phyloP scores from a whole-genome alignment of 2,113 vertebrate genomes.

The Sphyrna mokarran region DNA sequence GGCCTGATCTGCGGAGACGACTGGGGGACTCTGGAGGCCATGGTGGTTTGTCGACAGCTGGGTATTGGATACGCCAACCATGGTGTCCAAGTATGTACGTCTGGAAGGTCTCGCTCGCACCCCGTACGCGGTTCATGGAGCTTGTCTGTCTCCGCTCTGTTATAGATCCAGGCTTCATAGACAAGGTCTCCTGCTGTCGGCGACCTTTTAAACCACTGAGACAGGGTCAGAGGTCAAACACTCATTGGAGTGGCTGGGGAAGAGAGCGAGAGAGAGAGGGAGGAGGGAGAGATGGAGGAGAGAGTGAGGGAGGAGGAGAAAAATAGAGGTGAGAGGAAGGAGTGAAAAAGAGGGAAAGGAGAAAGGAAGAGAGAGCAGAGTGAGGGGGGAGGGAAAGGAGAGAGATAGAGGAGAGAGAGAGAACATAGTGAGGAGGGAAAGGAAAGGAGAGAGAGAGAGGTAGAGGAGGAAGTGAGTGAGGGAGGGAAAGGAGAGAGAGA shows the following conservation, averaged over 20 bases:
- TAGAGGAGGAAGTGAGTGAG: slow-evolving; percentile 23
- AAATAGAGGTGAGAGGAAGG: background rate
- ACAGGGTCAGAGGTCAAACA: too few relatives aligned
- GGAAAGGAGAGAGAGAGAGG: background rate
- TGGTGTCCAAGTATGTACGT: slow-evolving; percentile 77
- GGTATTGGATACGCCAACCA: slow-evolving; percentile 89
- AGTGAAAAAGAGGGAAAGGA: too few relatives aligned
- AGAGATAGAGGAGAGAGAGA: background rate
- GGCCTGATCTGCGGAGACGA: slow-evolving; percentile 85
- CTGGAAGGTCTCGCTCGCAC: background rate
- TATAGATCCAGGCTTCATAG: too few relatives aligned
- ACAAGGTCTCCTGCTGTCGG: too few relatives aligned
- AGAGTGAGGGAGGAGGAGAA: too few relatives aligned
- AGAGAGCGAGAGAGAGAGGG: background rate
- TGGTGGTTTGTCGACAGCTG: slow-evolving; percentile 86
- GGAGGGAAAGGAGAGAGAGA: background rate
- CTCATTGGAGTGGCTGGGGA: too few relatives aligned
- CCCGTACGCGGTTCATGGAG: too few relatives aligned
- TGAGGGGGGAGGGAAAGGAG: background rate
- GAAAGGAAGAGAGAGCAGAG: background rate
- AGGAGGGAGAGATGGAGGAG: too few relatives aligned
- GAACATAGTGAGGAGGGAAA: background rate
- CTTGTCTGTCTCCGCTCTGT: too few relatives aligned
- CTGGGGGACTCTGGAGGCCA: slow-evolving; percentile 83
- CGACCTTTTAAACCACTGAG: too few relatives aligned